Percentiles rank a stretch among this genome's conserved stretches.
Evolutionary conservation across 2,888 invertebrate species (phyloP).

Genomic region (Horisme vitalbata): DNA sequence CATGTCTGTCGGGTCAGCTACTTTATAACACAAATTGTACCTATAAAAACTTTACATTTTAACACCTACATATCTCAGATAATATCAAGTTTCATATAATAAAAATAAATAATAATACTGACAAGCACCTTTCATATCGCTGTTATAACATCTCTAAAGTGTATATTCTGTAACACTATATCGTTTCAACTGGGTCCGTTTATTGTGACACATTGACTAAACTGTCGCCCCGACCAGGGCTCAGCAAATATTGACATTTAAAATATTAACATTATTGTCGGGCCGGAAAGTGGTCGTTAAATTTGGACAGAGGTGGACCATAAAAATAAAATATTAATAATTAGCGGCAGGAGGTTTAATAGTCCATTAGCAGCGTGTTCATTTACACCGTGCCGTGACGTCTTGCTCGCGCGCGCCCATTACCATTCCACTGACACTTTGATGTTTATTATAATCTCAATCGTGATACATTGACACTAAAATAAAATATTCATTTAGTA

Average conservation of each 20-base stretch:
- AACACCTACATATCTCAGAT: slow-evolving; percentile 36
- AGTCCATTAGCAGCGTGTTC: slow-evolving; percentile 66
- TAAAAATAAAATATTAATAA: slow-evolving; percentile 79
- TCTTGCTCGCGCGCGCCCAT: slow-evolving; percentile 44
- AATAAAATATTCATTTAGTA: slow-evolving; percentile 27
- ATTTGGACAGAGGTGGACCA: slow-evolving; percentile 58
- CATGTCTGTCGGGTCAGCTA: too few species aligned
- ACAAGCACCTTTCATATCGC: slow-evolving; percentile 33
- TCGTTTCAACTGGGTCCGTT: slow-evolving; percentile 47
- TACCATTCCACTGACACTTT: slow-evolving; percentile 44
- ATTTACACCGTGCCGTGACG: slow-evolving; percentile 47
- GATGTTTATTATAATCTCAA: slow-evolving; percentile 40
- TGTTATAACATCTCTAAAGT: slow-evolving; percentile 41
- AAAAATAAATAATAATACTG: slow-evolving; percentile 46
- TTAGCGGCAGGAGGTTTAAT: slow-evolving; percentile 66
- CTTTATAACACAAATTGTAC: too few species aligned
- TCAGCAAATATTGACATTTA: slow-evolving; percentile 64
- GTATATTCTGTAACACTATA: slow-evolving; percentile 55
- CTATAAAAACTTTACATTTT: too few species aligned
- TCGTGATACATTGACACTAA: slow-evolving; percentile 35
- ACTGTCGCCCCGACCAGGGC: slow-evolving; percentile 58
- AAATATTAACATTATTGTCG: slow-evolving; percentile 58
- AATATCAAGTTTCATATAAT: slow-evolving; percentile 50
- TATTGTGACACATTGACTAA: slow-evolving; percentile 51
- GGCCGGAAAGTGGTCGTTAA: slow-evolving; percentile 74